Evolutionary conservation across 1,140 invertebrate genomes (phyloP), one percentile per base, ranked within the genome.

Genomic region (Magallana angulata): DNA sequence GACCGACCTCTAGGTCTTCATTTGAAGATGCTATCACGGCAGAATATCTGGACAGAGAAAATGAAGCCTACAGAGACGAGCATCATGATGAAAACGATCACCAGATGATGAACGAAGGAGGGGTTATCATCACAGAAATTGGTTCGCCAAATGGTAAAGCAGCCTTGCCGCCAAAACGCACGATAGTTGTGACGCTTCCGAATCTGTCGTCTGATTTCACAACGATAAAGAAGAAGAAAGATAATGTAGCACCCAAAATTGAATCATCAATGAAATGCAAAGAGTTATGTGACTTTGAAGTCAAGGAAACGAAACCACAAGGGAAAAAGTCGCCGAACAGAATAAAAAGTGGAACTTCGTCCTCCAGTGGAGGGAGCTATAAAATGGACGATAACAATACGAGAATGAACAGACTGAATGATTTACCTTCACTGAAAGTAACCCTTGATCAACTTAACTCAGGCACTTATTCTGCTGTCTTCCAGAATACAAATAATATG

Each of bases 21-120:
- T 82, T 82, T 56, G 81, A 82, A 56, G 81, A 82, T 7, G 81
- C 81, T n/a, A 82, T 82, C 18, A 82, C 81, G 16, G 81, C 81
- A 58, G 81, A 82, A 82, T 82, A 82, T 18, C 57, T 82, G 1
- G 57, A 82, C 48, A 57, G 48, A 57, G 81, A 82, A 11, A 82
- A 82, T 57, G 57, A 57, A 7, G 57, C 57, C 7, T 82, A 82
- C 81, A 82, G 36, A 14, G 81, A 82, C 16, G 81, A 82, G 56
- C 14, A 7, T 14, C 4, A 82, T 57, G 81, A 82, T 5, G 62
- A 16, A 64, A 14, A 64, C 18, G 18, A 64, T 16, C 14, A 16
- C 1, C 48, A 82, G 81, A 82, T n/a, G 57, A 82, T 57, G 8
- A 57, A 82, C 8, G 48, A 57, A 57, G 48, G 57, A 58, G 81